phyloP scores from a whole-genome alignment of 1,140 invertebrate species.

The Nymphalis io region DNA sequence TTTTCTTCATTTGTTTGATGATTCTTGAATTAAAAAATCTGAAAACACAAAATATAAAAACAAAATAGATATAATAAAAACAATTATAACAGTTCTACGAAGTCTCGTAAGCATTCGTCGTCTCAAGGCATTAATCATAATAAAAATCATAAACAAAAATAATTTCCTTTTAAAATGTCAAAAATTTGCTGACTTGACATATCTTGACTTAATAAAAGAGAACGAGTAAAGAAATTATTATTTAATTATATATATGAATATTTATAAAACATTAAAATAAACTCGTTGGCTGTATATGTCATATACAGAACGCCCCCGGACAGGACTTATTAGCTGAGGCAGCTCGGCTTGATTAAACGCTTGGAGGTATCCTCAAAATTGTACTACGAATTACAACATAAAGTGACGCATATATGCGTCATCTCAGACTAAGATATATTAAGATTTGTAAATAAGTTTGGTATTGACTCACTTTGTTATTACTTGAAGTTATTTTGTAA shows the following conservation, averaged over 20 bases:
- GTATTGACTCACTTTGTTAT: background rate
- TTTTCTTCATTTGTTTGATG: no score
- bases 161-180: no score
- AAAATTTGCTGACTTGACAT: no score
- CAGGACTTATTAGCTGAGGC: slow-evolving; percentile 22
- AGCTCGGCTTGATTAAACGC: slow-evolving; percentile 27
- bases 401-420: background rate
- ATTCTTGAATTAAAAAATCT: no score
- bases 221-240: no score
- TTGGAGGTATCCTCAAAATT: slow-evolving; percentile 15
- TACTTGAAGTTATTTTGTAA: background rate
- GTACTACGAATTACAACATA: slow-evolving; percentile 15
- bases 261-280: slow-evolving; percentile 1
- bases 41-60: no score
- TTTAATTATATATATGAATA: background rate
- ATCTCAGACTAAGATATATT: background rate
- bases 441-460: slow-evolving; percentile 2
- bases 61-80: no score
- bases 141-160: no score
- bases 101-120: no score
- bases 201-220: no score
- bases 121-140: no score
- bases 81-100: no score
- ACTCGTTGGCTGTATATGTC: background rate
- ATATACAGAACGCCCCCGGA: slow-evolving; percentile 17